Conservation (phyloP, 2,797 vertebrate genomes). For the Acanthurus lineatus region DNA sequence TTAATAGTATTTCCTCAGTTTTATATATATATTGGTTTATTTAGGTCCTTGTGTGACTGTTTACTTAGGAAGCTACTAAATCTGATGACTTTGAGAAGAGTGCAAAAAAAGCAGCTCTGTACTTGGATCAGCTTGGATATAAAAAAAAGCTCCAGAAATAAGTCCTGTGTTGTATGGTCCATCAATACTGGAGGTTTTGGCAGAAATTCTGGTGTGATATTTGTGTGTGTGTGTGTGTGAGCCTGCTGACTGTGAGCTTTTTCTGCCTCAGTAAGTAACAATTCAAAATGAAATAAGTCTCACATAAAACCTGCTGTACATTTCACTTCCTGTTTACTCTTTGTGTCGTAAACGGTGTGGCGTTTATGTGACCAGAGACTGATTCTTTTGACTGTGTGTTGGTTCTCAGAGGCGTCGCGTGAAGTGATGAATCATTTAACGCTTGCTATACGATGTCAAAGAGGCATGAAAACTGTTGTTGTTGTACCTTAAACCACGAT, state of each 20-base stretch:
- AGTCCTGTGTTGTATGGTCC: background rate
- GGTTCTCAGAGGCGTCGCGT: background rate
- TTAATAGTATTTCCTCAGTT: background rate
- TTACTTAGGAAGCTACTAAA: background rate
- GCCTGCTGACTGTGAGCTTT: constrained; percentile 43
- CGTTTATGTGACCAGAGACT: too few species aligned
- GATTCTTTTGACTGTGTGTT: too few species aligned
- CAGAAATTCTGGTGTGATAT: constrained; percentile 37
- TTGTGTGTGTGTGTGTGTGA: constrained; percentile 20
- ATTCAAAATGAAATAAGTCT: constrained; percentile 19
- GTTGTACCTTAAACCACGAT: background rate
- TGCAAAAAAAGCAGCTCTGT: background rate
- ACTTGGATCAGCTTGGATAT: constrained; percentile 11
- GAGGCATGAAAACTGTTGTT: background rate
- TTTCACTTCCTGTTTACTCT: background rate
- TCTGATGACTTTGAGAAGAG: too few species aligned
- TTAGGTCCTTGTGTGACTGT: background rate
- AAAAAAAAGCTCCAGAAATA: constrained; percentile 13
- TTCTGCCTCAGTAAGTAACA: constrained; percentile 35
- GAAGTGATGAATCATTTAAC: background rate
- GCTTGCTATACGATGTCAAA: background rate
- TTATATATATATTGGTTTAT: background rate
- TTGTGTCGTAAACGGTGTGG: background rate
- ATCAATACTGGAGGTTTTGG: constrained; percentile 46
- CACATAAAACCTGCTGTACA: constrained; percentile 4